phyloP scores from a whole-genome alignment of 2,113 vertebrate species.

The Paraplagusia blochii region DNA sequence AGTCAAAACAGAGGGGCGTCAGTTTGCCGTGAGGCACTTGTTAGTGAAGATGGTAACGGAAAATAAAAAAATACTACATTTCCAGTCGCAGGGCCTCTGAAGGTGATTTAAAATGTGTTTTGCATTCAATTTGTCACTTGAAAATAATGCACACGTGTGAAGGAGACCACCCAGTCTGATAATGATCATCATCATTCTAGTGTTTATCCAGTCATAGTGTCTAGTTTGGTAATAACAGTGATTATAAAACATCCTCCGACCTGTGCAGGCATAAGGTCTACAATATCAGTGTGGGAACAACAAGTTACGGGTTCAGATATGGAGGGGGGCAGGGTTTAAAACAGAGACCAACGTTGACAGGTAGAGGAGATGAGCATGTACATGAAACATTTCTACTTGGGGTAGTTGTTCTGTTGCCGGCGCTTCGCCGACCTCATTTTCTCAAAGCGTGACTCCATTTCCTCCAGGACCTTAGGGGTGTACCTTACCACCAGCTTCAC shows the following conservation, averaged over 20 bases:
- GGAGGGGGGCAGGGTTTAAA: conserved; percentile 21
- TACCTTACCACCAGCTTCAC: conserved; percentile 96
- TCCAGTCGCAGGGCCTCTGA: conserved; percentile 35
- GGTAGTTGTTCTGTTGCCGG: conserved; percentile 91
- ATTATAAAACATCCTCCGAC: conserved; percentile 57
- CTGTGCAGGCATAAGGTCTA: conserved; percentile 43
- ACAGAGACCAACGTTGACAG: conserved; percentile 47
- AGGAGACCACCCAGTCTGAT: conserved; percentile 38
- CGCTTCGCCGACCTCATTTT: conserved; percentile 98
- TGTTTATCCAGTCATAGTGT: conserved; percentile 56
- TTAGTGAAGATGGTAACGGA: conserved; percentile 53
- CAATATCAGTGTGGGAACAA: conserved; percentile 39
- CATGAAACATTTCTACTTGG: conserved; percentile 68
- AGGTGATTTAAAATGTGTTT: conserved; percentile 41
- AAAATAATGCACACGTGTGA: conserved; percentile 65
- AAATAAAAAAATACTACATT: conserved; percentile 50
- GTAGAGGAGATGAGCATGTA: conserved; percentile 45
- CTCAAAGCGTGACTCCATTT: conserved; percentile 97
- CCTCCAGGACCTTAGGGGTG: conserved; percentile 93
- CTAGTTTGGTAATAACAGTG: conserved; percentile 39
- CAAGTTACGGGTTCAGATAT: conserved; percentile 31
- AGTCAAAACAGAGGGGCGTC: conserved; percentile 15
- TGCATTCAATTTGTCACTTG: conserved; percentile 63
- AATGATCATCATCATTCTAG: conserved; percentile 52
- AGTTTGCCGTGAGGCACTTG: conserved; percentile 68